A percentile compares a stretch with the other conserved stretches of the same genome.
phyloP scores from a whole-genome alignment of 2,113 vertebrate species.

The Sapajus apella region DNA sequence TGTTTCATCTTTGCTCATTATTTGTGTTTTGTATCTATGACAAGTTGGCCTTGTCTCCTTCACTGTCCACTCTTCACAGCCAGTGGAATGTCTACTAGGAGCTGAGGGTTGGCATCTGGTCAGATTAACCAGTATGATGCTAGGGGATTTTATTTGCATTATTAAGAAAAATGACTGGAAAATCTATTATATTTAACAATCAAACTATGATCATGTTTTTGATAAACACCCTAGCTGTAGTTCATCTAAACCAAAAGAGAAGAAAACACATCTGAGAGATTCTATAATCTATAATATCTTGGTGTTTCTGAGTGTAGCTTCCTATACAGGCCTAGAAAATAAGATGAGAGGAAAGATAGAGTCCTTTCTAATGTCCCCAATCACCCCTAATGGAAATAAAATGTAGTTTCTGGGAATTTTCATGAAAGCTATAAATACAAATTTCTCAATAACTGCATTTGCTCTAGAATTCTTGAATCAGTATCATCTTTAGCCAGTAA shows the following conservation, averaged over 20 bases:
- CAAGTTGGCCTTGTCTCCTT: background rate
- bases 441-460: background rate
- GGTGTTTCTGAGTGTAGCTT: background rate
- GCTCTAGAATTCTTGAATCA: background rate
- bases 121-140: background rate
- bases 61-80: background rate
- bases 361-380: background rate
- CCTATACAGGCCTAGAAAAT: background rate
- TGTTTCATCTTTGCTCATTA: background rate
- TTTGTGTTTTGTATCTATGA: background rate
- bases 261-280: background rate
- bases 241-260: background rate
- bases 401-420: background rate
- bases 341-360: background rate
- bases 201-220: background rate
- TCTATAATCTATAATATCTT: background rate
- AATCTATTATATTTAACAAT: background rate
- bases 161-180: background rate
- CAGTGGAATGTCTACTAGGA: background rate
- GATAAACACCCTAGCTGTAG: background rate
- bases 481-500: background rate
- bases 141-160: background rate
- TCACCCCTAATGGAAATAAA: background rate
- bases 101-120: background rate
- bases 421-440: background rate